Conservation (phyloP, 2,113 vertebrate species). For the Narcine bancroftii region DNA sequence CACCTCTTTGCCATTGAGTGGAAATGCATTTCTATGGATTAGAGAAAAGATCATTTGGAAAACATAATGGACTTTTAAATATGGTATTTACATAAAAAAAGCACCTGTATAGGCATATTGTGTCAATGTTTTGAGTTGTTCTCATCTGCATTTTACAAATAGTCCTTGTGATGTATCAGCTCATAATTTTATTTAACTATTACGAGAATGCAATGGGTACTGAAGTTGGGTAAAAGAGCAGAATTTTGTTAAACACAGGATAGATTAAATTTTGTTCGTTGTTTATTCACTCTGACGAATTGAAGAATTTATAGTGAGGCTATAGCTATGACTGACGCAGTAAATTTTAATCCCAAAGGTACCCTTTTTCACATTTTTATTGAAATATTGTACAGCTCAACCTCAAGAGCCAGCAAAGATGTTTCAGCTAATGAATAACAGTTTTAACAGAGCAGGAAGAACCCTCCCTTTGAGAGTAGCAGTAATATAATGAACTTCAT, state of each 20-base stretch:
- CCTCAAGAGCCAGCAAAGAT: slow-evolving; percentile 26
- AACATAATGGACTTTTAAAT: not conserved
- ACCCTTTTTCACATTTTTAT: not conserved
- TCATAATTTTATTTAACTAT: not conserved
- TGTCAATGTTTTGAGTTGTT: not conserved
- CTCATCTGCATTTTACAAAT: not conserved
- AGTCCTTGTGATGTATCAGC: not conserved
- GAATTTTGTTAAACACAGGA: not conserved
- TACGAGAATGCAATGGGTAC: not conserved
- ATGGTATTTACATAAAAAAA: not conserved
- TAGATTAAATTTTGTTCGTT: not conserved
- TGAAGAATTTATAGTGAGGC: not conserved
- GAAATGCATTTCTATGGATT: not conserved
- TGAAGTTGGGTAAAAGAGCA: not conserved
- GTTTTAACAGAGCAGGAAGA: slow-evolving; percentile 31
- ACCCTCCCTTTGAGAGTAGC: slow-evolving; percentile 30
- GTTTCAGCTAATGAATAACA: not conserved
- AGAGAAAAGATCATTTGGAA: not conserved
- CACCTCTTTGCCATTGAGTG: not conserved
- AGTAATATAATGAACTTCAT: slow-evolving; percentile 14
- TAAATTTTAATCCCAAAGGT: slow-evolving; percentile 3
- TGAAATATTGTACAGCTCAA: not conserved
- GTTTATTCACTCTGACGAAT: not conserved
- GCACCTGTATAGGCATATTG: not conserved
- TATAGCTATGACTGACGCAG: not conserved